Evolutionary conservation across 2,113 vertebrate genomes (phyloP).

Genomic region (Rhizomys pruinosus): DNA sequence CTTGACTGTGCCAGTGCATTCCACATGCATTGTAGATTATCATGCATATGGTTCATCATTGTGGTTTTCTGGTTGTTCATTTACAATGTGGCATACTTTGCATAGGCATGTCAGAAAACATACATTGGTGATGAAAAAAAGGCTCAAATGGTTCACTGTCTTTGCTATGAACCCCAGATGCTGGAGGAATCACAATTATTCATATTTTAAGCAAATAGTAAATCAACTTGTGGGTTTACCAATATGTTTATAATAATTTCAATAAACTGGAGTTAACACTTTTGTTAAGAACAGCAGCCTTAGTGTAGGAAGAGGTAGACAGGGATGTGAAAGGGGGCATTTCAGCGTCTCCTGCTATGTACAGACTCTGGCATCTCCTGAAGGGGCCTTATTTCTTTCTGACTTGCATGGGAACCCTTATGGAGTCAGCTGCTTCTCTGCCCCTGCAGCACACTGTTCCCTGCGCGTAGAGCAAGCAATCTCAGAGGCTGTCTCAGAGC

Average conservation of each 20-base stretch:
- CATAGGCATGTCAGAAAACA: background rate
- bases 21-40: background rate
- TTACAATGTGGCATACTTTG: background rate
- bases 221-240: background rate
- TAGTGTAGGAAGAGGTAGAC: background rate
- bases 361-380: background rate
- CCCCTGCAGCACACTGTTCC: background rate
- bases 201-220: slow-evolving; percentile 10
- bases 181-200: slow-evolving; percentile 32
- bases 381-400: background rate
- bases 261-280: background rate
- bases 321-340: background rate
- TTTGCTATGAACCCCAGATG: background rate
- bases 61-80: background rate
- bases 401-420: too few species aligned
- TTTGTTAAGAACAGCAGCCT: background rate
- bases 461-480: background rate
- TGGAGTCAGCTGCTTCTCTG: too few species aligned
- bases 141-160: background rate
- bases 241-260: background rate
- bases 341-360: background rate
- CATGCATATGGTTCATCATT: background rate
- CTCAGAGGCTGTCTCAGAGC: background rate
- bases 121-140: background rate
- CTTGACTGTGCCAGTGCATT: background rate